Base-by-base conservation (phyloP, 2,113 vertebrate genomes). In the Perccottus glenii region DNA sequence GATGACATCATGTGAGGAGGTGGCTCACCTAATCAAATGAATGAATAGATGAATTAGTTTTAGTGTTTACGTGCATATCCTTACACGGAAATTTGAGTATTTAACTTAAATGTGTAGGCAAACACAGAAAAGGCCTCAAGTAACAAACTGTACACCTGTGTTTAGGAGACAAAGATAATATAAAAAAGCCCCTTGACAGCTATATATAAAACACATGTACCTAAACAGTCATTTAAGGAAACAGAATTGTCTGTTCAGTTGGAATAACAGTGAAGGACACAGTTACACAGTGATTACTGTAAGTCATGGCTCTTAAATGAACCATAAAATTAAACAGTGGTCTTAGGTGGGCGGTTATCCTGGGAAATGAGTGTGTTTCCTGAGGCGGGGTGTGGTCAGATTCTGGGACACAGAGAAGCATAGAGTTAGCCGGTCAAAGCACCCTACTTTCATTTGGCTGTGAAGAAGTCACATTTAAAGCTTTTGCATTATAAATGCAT, bases 311-410 rank as follows among this genome's bases (percentile, higher is more conserved):
- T 45, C 32, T 67, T 48, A 71, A 79, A 77, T 71, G 48, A 50
- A 27, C 44, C 65, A 70, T 84, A 78, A 84, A 83, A 73, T 80
- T 84, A 87, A 64, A 50, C 60, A 5, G 14, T 46, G 70, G 82
- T 74, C 63, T 64, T 40, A 85, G 82, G 88, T 73, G 85, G 70
- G 53, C 77, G 84, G 85, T 84, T 88, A 78, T 84, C 52, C 62
- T 66, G 79, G 74, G 77, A 68, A 69, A 70, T 7, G 19, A 42
- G 69, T 11, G 65, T 77, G 67, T 73, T 87, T 86, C 84, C 79
- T 80, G 82, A 68, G 65, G 53, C 67, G 46, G 58, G 51, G 70
- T 61, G 75, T 56, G 52, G 57, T 77, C 62, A 36, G 57, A 72
- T 67, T 74, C 53, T 42, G 19, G 19, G 19, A 40, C 42, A 88